Conservation (phyloP, 2,113 vertebrate species). For the Tilapia sparmanii region DNA sequence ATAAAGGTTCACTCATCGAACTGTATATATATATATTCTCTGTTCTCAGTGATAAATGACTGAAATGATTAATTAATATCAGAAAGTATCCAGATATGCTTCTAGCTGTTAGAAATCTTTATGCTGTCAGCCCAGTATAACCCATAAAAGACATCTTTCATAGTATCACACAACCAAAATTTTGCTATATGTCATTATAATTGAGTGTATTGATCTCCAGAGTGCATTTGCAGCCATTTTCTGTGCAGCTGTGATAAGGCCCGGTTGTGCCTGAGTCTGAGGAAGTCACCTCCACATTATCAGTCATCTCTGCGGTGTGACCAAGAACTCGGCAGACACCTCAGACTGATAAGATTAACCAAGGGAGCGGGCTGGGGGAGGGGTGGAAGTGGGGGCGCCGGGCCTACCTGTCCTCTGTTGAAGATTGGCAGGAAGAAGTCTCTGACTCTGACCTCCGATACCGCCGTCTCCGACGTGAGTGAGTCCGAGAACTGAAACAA, state of each 20-base stretch:
- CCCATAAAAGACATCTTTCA: background rate
- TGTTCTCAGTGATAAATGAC: background rate
- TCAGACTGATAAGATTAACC: constrained; percentile 56
- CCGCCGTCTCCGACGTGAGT: constrained; percentile 73
- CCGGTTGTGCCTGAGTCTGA: constrained; percentile 6
- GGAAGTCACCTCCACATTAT: constrained; percentile 67
- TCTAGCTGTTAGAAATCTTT: background rate
- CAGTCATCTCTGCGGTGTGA: constrained; percentile 54
- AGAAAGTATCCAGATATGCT: background rate
- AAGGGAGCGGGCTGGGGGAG: background rate
- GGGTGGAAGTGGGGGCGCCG: background rate
- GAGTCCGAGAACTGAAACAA: constrained; percentile 78
- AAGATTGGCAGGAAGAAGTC: constrained; percentile 76
- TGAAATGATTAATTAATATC: background rate
- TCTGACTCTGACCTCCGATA: constrained; percentile 74
- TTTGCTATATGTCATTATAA: constrained; percentile 4
- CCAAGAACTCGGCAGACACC: constrained; percentile 31
- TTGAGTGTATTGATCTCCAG: constrained; percentile 46
- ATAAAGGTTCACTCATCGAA: background rate
- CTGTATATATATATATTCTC: background rate
- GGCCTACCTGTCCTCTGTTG: constrained; percentile 80
- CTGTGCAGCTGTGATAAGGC: constrained; percentile 60
- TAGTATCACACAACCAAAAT: background rate
- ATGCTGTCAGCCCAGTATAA: background rate
- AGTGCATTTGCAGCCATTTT: constrained; percentile 28